Conservation (phyloP, 2,113 vertebrate genomes). For the Pica pica region DNA sequence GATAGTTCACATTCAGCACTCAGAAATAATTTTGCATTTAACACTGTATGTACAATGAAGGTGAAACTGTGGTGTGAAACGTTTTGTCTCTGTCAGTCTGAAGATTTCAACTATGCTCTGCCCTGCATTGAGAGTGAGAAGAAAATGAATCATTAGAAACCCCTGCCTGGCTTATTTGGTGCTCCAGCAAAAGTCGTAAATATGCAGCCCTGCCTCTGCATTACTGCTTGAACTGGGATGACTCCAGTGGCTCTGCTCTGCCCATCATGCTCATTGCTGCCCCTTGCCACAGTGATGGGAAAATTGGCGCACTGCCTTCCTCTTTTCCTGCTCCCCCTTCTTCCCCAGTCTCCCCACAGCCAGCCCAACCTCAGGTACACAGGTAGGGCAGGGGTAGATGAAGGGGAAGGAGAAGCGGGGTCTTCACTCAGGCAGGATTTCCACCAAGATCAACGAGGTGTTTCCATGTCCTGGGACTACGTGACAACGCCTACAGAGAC, state of each 20-base stretch:
- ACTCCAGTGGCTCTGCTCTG: background rate
- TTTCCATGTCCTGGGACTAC: background rate
- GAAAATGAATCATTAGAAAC: background rate
- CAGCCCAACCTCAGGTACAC: background rate
- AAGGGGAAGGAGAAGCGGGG: background rate
- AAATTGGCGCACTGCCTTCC: background rate
- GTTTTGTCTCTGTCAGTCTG: background rate
- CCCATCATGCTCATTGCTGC: constrained; percentile 17
- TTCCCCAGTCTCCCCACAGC: background rate
- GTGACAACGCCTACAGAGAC: background rate
- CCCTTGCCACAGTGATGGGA: background rate
- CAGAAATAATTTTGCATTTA: background rate
- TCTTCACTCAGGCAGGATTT: background rate
- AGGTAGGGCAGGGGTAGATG: background rate
- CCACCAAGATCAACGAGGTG: background rate
- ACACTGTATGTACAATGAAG: background rate
- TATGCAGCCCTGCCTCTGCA: background rate
- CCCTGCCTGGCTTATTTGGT: background rate
- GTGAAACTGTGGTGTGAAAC: background rate
- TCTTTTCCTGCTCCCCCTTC: background rate
- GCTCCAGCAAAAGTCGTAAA: background rate
- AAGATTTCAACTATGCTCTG: background rate
- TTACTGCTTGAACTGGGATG: background rate
- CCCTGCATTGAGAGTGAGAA: background rate
- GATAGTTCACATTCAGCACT: background rate